A percentile compares a stretch with the other conserved stretches of the same genome.
These are phyloP conservation scores for Phalacrocorax brasilianus DNA, from an alignment of 2,113 vertebrate species.

Conservation along the genomic window DNA sequence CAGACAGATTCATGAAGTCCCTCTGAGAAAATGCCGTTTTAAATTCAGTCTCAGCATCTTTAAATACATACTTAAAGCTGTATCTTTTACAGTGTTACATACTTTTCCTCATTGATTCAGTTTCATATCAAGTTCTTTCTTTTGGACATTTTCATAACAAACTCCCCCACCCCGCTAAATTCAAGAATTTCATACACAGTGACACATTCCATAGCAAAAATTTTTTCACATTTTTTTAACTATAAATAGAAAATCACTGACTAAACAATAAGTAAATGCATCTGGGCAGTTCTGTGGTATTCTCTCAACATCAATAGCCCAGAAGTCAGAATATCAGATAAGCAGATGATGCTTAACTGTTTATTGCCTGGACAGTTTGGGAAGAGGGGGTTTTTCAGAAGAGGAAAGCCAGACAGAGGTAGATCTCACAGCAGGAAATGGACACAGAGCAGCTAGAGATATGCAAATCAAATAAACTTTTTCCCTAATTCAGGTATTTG, in stretches of 20 bases:
- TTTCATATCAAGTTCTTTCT: background rate
- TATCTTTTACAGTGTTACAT: background rate
- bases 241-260: background rate
- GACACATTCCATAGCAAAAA: background rate
- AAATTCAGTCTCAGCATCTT: background rate
- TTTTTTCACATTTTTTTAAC: background rate
- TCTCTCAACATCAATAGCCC: background rate
- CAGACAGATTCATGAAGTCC: background rate
- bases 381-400: background rate
- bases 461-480: background rate
- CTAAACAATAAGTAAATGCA: background rate
- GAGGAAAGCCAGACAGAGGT: background rate
- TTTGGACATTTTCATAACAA: background rate
- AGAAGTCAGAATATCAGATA: background rate
- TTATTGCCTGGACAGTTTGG: background rate
- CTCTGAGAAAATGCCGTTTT: background rate
- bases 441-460: background rate
- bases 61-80: background rate
- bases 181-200: background rate
- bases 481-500: background rate
- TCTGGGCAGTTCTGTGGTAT: background rate
- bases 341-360: background rate
- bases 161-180: background rate
- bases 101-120: background rate
- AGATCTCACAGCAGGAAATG: background rate